Conservation (phyloP, 1,140 invertebrate genomes). For the Drosophila murphyi region DNA sequence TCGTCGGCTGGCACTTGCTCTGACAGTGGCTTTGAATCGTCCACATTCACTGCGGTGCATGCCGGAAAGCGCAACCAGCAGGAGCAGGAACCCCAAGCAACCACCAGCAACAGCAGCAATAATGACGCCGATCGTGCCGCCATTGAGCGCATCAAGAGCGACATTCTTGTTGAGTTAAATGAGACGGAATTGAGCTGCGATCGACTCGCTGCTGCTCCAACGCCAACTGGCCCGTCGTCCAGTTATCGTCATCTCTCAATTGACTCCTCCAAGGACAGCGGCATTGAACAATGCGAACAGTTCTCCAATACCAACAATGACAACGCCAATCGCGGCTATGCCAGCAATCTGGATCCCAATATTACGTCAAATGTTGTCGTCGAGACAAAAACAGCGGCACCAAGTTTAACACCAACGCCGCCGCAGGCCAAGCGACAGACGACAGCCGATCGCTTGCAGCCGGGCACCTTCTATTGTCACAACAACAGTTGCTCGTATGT, state of each 20-base stretch:
- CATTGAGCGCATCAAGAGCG: slow-evolving; percentile 73
- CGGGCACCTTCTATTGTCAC: slow-evolving; percentile 76
- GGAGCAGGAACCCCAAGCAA: slow-evolving; percentile 12
- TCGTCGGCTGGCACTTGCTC: slow-evolving; percentile 74
- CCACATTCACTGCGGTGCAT: slow-evolving; percentile 64
- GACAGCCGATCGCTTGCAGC: slow-evolving; percentile 66
- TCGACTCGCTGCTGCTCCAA: slow-evolving; percentile 18
- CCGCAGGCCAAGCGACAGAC: slow-evolving; percentile 65
- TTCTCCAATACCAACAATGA: slow-evolving; percentile 47
- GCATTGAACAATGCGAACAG: slow-evolving; percentile 72
- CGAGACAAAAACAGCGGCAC: slow-evolving; percentile 62
- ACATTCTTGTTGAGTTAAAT: slow-evolving; percentile 68
- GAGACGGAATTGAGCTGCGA: slow-evolving; percentile 57
- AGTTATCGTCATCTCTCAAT: slow-evolving; percentile 74
- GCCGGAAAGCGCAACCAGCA: slow-evolving; percentile 38
- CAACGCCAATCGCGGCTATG: slow-evolving; percentile 9
- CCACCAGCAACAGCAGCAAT: slow-evolving; percentile 23
- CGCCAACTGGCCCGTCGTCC: slow-evolving; percentile 18
- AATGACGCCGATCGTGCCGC: slow-evolving; percentile 59
- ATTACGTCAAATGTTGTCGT: slow-evolving; percentile 46
- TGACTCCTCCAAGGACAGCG: slow-evolving; percentile 81
- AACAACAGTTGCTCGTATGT: slow-evolving; percentile 73
- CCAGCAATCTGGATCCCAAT: slow-evolving; percentile 46
- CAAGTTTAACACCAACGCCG: slow-evolving; percentile 57
- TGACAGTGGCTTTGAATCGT: slow-evolving; percentile 80